Percentiles rank a stretch among this genome's conserved stretches.
phyloP scores from a whole-genome alignment of 2,888 invertebrate genomes.

The Drosophila lacicola region DNA sequence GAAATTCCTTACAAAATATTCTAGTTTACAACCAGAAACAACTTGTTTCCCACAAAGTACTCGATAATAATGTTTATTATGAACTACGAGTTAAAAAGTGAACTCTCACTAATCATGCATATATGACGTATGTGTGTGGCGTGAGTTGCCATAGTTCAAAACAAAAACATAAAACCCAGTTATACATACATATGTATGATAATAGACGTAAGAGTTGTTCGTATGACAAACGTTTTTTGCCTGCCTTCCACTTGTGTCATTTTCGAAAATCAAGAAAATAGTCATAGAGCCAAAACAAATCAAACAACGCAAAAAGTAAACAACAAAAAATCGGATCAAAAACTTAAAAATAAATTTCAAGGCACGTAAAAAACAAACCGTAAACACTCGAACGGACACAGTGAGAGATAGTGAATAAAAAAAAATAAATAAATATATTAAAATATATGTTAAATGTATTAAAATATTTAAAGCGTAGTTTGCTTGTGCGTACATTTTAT shows the following conservation, averaged over 20 bases:
- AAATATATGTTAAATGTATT: constrained; percentile 15
- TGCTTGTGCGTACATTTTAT: constrained; percentile 36
- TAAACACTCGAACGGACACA: neutral
- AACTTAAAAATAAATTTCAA: constrained; percentile 81
- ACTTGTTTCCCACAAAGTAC: too few species aligned
- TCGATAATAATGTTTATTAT: too few species aligned
- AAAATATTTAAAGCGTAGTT: constrained; percentile 26
- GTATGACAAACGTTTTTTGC: constrained; percentile 17
- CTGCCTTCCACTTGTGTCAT: constrained; percentile 39
- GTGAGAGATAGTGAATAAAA: constrained; percentile 7
- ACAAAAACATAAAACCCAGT: constrained; percentile 3
- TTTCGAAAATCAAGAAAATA: constrained; percentile 35
- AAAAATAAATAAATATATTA: neutral
- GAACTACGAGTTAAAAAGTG: too few species aligned
- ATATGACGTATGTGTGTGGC: neutral
- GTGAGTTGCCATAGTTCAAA: neutral
- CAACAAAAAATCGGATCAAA: constrained; percentile 71
- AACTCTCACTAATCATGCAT: too few species aligned
- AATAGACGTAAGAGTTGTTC: constrained; percentile 27
- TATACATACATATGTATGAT: neutral
- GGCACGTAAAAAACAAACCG: constrained; percentile 66
- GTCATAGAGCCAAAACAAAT: constrained; percentile 42
- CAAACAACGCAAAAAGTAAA: constrained; percentile 78
- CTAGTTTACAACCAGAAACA: too few species aligned
- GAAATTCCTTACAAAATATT: too few species aligned